phyloP scores from a whole-genome alignment of 2,797 vertebrate species.

The Gallirallus australis region DNA sequence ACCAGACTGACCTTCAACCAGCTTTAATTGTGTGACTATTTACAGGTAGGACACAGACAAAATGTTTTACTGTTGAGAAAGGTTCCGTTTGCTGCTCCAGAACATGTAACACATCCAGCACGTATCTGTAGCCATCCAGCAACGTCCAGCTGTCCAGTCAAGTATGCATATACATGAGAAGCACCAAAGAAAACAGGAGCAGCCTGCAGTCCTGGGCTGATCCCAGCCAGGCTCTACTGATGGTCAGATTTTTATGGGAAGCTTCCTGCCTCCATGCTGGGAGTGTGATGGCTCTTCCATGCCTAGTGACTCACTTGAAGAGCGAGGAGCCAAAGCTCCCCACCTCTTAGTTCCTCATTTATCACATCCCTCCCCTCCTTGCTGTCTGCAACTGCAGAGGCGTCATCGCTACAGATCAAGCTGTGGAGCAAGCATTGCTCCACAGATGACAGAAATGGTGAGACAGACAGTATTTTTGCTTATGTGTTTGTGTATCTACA shows the following conservation, averaged over 20 bases:
- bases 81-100: not conserved
- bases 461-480: not conserved
- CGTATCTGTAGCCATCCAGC: not conserved
- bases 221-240: not conserved
- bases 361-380: not conserved
- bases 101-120: not conserved
- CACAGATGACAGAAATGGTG: not conserved
- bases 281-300: not conserved
- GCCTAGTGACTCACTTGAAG: not conserved
- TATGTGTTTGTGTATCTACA: not conserved
- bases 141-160: not conserved
- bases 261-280: not conserved
- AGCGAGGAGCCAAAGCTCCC: not conserved
- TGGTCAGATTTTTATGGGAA: not conserved
- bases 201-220: not conserved
- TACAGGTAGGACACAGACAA: not conserved
- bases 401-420: not conserved
- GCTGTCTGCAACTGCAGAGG: not conserved
- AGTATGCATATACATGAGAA: not conserved
- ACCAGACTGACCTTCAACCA: not conserved
- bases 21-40: too few relatives aligned
- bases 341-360: not conserved
- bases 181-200: not conserved
- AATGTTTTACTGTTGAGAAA: not conserved
- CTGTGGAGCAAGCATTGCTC: not conserved